Evolutionary conservation across 2,113 vertebrate species (phyloP).

Genomic region (Apistogramma diplotaenia): DNA sequence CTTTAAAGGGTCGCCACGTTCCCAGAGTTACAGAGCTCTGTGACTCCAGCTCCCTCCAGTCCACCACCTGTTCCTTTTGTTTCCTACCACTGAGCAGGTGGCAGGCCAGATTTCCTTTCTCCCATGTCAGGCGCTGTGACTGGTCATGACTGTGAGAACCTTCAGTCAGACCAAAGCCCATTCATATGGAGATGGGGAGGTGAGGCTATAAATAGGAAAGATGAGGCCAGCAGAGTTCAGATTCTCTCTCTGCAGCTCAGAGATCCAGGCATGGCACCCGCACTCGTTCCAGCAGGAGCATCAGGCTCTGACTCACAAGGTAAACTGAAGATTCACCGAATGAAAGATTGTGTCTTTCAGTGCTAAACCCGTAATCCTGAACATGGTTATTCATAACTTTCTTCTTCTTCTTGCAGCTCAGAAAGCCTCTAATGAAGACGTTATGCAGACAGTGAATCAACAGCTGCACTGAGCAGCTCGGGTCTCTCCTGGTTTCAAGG

Average conservation of each 20-base stretch:
- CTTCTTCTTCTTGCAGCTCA: not conserved
- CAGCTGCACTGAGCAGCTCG: too few relatives aligned
- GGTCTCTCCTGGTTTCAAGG: too few relatives aligned
- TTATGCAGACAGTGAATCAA: not conserved
- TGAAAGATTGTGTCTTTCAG: not conserved
- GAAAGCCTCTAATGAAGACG: slow-evolving; percentile 17
- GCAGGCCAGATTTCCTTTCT: not conserved
- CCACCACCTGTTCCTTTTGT: slow-evolving; percentile 34
- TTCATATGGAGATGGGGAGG: slow-evolving; percentile 64
- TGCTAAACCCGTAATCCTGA: not conserved
- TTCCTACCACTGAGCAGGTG: not conserved
- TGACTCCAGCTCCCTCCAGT: not conserved
- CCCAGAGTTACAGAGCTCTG: not conserved
- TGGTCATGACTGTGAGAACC: slow-evolving; percentile 72
- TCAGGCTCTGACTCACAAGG: slow-evolving; percentile 56
- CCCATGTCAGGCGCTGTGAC: slow-evolving; percentile 31
- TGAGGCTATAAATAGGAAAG: slow-evolving; percentile 72
- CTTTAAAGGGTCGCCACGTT: not conserved
- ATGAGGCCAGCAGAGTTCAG: slow-evolving; percentile 60
- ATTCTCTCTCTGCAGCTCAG: slow-evolving; percentile 56
- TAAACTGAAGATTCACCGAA: not conserved
- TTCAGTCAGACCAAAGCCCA: slow-evolving; percentile 48
- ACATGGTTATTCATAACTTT: not conserved
- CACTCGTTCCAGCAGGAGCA: slow-evolving; percentile 62
- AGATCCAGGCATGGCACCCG: slow-evolving; percentile 65